Conservation (phyloP, 2,888 invertebrate genomes). For the Pachliopta kotzebuea region DNA sequence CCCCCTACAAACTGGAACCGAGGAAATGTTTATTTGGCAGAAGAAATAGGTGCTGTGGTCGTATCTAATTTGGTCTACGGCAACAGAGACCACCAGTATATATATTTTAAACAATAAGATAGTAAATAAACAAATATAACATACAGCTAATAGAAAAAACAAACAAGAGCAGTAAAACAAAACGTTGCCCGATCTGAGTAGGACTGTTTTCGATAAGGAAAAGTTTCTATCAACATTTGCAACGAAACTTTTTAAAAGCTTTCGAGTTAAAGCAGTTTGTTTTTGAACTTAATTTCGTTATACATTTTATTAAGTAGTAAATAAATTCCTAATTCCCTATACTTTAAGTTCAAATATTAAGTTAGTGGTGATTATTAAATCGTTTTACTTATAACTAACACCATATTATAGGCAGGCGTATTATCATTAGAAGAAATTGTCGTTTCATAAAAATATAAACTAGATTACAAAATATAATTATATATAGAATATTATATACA, state of each 20-base stretch:
- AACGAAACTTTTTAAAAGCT: conserved; percentile 11
- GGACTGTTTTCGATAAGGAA: conserved; percentile 2
- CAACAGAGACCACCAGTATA: too few relatives aligned
- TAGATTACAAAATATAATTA: too few relatives aligned
- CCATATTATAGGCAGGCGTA: too few relatives aligned
- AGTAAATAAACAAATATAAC: neutral
- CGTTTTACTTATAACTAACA: too few relatives aligned
- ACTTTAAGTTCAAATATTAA: too few relatives aligned
- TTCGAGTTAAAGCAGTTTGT: conserved; percentile 6
- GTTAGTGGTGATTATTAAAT: too few relatives aligned
- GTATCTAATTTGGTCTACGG: neutral
- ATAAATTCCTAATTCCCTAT: too few relatives aligned
- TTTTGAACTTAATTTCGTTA: neutral
- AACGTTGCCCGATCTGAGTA: conserved; percentile 1
- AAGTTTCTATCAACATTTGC: conserved; percentile 6
- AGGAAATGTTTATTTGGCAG: neutral
- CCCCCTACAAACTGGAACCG: neutral
- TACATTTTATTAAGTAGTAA: too few relatives aligned
- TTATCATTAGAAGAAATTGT: too few relatives aligned
- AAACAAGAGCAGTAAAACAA: neutral
- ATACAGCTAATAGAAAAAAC: neutral
- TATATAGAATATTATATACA: too few relatives aligned
- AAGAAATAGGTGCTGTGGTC: neutral
- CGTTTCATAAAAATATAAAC: too few relatives aligned
- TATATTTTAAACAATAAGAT: neutral